Percentiles rank a stretch among this genome's conserved stretches.
Conservation (phyloP, 1,140 invertebrate genomes). For the Sycophaga agraensis region DNA sequence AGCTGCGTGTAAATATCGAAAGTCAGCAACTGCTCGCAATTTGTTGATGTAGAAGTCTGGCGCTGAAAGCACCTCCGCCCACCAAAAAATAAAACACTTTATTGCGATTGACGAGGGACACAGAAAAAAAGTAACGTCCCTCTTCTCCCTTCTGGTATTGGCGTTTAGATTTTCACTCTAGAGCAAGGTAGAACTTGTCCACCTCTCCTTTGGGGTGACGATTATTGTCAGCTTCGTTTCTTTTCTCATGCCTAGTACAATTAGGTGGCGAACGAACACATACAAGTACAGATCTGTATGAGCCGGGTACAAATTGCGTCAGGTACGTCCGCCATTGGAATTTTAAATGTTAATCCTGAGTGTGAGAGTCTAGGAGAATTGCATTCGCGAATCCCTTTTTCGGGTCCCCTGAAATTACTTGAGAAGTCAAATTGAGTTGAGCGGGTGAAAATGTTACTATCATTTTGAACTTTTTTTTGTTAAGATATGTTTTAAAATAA, state of each 20-base stretch:
- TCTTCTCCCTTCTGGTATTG: conserved; percentile 4
- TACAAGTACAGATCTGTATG: background rate
- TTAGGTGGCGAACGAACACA: background rate
- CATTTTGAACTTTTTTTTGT: too few relatives aligned
- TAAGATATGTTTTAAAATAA: too few relatives aligned
- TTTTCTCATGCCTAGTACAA: background rate
- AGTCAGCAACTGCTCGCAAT: background rate
- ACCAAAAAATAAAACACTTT: conserved; percentile 7
- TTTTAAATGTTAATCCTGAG: conserved; percentile 10
- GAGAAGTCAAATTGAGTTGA: too few relatives aligned
- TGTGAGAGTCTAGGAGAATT: too few relatives aligned
- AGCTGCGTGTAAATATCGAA: background rate
- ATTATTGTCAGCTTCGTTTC: background rate
- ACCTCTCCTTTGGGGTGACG: too few relatives aligned
- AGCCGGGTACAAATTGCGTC: conserved; percentile 1
- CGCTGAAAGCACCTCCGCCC: background rate
- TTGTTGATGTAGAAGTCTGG: background rate
- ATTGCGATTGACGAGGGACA: background rate
- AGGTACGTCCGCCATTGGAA: background rate
- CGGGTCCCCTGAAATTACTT: too few relatives aligned
- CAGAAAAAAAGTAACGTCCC: background rate
- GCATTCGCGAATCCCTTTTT: too few relatives aligned
- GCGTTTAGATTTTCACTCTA: conserved; percentile 4
- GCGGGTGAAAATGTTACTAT: too few relatives aligned
- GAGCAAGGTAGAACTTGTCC: too few relatives aligned